phyloP scores from a whole-genome alignment of 2,888 invertebrate species.

The Nematopogon swammerdamellus region DNA sequence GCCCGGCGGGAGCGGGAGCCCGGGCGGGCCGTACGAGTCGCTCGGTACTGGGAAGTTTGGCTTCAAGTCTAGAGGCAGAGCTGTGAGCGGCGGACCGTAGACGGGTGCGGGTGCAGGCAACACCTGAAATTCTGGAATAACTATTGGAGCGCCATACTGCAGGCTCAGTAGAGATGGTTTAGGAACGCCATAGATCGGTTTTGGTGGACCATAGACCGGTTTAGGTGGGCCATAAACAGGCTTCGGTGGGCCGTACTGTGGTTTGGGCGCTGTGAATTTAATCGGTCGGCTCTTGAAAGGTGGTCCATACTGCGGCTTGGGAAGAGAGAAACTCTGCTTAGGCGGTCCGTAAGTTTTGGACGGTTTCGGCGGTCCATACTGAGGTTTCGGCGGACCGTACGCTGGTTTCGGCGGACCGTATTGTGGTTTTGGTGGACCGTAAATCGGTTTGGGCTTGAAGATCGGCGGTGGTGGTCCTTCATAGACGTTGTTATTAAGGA shows the following conservation, averaged over 20 bases:
- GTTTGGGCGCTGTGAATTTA: slow-evolving; percentile 7
- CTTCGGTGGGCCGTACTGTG: slow-evolving; percentile 28
- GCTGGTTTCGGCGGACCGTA: slow-evolving; percentile 25
- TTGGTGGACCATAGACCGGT: slow-evolving; percentile 24
- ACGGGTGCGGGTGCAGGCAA: slow-evolving; percentile 31
- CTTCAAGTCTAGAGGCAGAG: slow-evolving; percentile 30
- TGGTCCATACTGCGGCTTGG: slow-evolving; percentile 28
- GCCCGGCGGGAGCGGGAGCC: slow-evolving; percentile 31
- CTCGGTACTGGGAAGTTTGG: slow-evolving; percentile 41
- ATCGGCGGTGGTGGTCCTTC: slow-evolving; percentile 52
- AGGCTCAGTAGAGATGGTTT: slow-evolving; percentile 37
- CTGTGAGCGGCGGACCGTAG: slow-evolving; percentile 35
- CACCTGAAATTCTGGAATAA: slow-evolving; percentile 2
- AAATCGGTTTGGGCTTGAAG: slow-evolving; percentile 31
- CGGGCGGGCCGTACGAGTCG: slow-evolving; percentile 48
- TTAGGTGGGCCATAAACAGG: slow-evolving; percentile 33
- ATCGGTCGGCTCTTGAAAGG: slow-evolving; percentile 27
- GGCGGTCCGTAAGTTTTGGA: slow-evolving; percentile 35
- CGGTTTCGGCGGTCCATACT: slow-evolving; percentile 43
- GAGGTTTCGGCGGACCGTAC: slow-evolving; percentile 32
- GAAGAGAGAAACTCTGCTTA: slow-evolving; percentile 16
- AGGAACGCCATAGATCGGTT: slow-evolving; percentile 24
- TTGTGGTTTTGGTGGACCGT: slow-evolving; percentile 27
- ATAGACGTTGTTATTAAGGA: slow-evolving; percentile 34
- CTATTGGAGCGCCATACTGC: slow-evolving; percentile 31